Base-by-base conservation (phyloP, 2,888 invertebrate genomes). In the Coenonympha arcania region DNA sequence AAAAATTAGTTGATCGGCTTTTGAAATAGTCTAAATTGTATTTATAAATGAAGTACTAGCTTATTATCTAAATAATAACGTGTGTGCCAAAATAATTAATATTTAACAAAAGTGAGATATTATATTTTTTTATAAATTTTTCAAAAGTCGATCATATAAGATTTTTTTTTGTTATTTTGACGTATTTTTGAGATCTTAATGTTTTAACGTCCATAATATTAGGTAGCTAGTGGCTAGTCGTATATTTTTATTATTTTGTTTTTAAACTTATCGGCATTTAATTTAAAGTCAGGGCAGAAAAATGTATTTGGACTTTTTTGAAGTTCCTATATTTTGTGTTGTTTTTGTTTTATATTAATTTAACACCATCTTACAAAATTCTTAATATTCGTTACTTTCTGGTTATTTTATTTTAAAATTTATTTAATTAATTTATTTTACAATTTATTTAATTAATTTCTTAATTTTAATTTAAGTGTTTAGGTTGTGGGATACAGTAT, bases 171-270 rank as follows among this genome's bases (percentile, higher is more conserved):
- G 15, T 33, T 9, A 15, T 15, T 11, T 20, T 37, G 11, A 13
- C n/a, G 4, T 6, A 6, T 18, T 28, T n/a, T 43, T 31, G 6
- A 43, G 18, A 13, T 33, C 15, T 22, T 22, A 41, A 41, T 19
- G 6, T 28, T 36, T 9, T 43, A 63, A 66, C 62, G 57, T 59
- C 54, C 50, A 54, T 50, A 22, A 30, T 46, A 26, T 30, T 40
- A 54, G 34, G 34, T 54, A 60, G 61, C 57, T 66, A 71, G 61
- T 76, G 73, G 73, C 71, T 76, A 76, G 71, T 73, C 69, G 39
- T 64, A 55, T 53, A 51, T 54, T 48, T 57, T 43, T 52, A 55
- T 61, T n/a, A 55, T 61, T 59, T 40, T 52, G 47, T 46, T 55
- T 57, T 52, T 57, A 49, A 42, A 39, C 54, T 37, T 20, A 28